Evolutionary conservation across 2,888 invertebrate genomes (phyloP).

Genomic region (Torymus texanus): DNA sequence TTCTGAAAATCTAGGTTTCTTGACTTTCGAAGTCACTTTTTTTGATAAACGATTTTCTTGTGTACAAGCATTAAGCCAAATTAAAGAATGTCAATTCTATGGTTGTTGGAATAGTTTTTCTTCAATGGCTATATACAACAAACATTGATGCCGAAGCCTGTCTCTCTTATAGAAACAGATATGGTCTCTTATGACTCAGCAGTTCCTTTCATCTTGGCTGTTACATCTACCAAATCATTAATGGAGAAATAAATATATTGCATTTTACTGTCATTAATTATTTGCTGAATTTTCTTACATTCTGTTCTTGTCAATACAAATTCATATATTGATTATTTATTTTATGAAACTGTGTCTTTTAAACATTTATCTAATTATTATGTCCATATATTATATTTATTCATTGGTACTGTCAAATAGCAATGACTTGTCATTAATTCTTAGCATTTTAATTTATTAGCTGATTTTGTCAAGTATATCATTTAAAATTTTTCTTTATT

Average conservation of each 20-base stretch:
- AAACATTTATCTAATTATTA: too few species aligned
- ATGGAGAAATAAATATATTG: neutral
- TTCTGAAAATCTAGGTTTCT: neutral
- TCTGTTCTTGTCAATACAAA: too few species aligned
- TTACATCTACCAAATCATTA: neutral
- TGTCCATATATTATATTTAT: too few species aligned
- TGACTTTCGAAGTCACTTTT: neutral
- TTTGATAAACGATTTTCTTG: neutral
- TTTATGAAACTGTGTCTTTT: too few species aligned
- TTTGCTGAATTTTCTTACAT: too few species aligned
- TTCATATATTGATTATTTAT: too few species aligned
- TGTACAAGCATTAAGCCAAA: neutral
- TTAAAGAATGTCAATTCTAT: conserved; percentile 4
- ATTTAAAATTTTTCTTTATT: too few species aligned
- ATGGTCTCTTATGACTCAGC: conserved; percentile 35
- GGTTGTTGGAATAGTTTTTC: conserved; percentile 10
- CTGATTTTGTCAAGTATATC: too few species aligned
- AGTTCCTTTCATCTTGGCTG: conserved; percentile 34
- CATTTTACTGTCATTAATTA: too few species aligned
- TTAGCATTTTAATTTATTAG: too few species aligned
- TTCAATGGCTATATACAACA: neutral
- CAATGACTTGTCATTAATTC: too few species aligned
- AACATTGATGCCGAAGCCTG: neutral
- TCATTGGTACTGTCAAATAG: too few species aligned
- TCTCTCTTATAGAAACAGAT: conserved; percentile 13